Percentiles rank a stretch among this genome's conserved stretches.
Evolutionary conservation across 2,113 vertebrate genomes (phyloP).

Genomic region (Eubucco bourcierii): DNA sequence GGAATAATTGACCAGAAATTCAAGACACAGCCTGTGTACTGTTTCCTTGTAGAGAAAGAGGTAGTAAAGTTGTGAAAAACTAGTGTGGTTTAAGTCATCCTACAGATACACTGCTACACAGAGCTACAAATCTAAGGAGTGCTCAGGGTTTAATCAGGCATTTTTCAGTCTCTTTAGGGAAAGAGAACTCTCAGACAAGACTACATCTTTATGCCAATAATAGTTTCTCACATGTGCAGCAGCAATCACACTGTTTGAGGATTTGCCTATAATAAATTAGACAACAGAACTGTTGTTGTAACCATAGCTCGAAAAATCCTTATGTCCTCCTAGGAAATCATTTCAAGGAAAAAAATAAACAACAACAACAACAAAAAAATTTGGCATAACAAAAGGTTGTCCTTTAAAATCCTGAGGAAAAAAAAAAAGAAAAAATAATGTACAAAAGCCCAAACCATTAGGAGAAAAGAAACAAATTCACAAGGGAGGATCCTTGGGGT

Average conservation of each 20-base stretch:
- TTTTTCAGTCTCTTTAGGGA: background rate
- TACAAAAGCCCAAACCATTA: background rate
- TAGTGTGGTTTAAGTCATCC: background rate
- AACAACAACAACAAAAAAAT: background rate
- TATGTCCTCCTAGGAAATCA: conserved; percentile 5
- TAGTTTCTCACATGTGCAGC: conserved; percentile 3
- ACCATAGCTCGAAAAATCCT: conserved; percentile 18
- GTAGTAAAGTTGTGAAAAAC: conserved; percentile 50
- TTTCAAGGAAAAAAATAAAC: background rate
- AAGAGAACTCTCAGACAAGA: background rate
- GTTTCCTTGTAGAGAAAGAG: conserved; percentile 43
- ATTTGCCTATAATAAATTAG: background rate
- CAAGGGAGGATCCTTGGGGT: background rate
- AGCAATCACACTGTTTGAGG: background rate
- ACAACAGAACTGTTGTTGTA: background rate
- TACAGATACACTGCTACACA: background rate
- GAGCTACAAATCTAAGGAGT: background rate
- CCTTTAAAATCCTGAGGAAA: conserved; percentile 38
- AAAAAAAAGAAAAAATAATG: background rate
- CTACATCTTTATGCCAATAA: background rate
- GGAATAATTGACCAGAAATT: background rate
- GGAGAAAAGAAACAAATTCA: background rate
- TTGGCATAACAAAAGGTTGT: background rate
- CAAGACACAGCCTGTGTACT: background rate
- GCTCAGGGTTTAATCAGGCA: background rate